phyloP scores from a whole-genome alignment of 1,140 invertebrate genomes.

The Eueides isabella region DNA sequence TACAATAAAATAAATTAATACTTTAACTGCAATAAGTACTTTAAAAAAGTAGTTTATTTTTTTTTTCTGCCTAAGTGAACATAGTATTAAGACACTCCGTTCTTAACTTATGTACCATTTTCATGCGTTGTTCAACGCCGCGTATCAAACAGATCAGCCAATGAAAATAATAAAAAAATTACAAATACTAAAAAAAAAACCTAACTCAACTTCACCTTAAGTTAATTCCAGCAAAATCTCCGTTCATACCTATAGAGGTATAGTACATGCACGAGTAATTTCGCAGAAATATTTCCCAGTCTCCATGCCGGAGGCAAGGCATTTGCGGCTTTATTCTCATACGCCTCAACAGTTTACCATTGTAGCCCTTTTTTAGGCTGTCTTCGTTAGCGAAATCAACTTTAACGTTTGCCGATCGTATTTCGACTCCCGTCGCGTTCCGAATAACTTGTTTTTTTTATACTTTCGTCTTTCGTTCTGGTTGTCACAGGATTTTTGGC shows the following conservation, averaged over 20 bases:
- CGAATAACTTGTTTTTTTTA: conserved; percentile 7
- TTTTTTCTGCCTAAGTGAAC: no score
- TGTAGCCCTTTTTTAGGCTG: conserved; percentile 63
- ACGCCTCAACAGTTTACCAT: conserved; percentile 66
- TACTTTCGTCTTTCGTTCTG: conserved; percentile 34
- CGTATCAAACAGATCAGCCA: no score
- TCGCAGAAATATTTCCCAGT: conserved; percentile 52
- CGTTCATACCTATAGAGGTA: not conserved
- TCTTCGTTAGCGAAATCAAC: conserved; percentile 52
- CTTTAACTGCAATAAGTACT: no score
- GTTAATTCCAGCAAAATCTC: conserved; percentile 19
- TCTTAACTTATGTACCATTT: no score
- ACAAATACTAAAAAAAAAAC: no score
- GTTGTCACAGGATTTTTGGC: conserved; percentile 21
- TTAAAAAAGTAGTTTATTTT: no score
- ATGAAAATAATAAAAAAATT: no score
- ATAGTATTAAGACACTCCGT: no score
- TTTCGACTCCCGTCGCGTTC: conserved; percentile 11
- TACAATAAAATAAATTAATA: no score
- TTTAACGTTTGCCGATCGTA: conserved; percentile 48
- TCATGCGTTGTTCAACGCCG: no score
- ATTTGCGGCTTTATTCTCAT: conserved; percentile 58
- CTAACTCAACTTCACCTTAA: conserved; percentile 10
- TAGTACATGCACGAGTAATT: conserved; percentile 30
- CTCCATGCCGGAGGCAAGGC: conserved; percentile 35